phyloP scores from a whole-genome alignment of 1,140 invertebrate genomes.

The Dendrolimus kikuchii region DNA sequence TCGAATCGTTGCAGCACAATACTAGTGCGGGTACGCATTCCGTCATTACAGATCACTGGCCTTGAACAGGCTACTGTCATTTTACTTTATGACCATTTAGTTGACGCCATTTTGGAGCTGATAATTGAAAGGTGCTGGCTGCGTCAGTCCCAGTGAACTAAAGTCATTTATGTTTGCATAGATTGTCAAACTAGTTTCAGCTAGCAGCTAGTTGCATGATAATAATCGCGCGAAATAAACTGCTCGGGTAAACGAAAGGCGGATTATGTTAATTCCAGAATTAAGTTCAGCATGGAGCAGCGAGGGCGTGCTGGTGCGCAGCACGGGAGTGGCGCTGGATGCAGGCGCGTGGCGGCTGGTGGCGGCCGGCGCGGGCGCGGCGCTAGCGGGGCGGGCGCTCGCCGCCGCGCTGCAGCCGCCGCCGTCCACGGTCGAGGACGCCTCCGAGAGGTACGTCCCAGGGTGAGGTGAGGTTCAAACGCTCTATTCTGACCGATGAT shows the following conservation, averaged over 20 bases:
- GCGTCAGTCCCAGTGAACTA: too few species aligned
- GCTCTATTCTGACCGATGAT: neutral
- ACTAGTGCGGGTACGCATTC: slow-evolving; percentile 30
- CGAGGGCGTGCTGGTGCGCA: neutral
- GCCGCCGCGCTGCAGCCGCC: slow-evolving; percentile 23
- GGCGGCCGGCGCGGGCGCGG: slow-evolving; percentile 9
- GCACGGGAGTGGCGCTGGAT: slow-evolving; percentile 8
- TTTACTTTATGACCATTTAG: too few species aligned
- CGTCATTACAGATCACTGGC: neutral
- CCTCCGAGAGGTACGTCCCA: neutral
- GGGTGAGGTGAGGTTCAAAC: neutral
- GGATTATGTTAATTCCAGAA: slow-evolving; percentile 15
- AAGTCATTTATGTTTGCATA: too few species aligned
- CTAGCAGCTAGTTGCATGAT: too few species aligned
- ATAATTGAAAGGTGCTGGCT: too few species aligned
- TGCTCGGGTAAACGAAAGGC: too few species aligned
- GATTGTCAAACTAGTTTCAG: too few species aligned
- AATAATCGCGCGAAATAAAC: too few species aligned
- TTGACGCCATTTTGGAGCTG: too few species aligned
- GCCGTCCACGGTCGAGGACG: slow-evolving; percentile 25
- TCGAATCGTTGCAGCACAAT: slow-evolving; percentile 29
- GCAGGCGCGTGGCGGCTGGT: slow-evolving; percentile 10
- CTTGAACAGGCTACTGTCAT: too few species aligned
- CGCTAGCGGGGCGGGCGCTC: slow-evolving; percentile 12
- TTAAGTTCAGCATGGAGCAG: slow-evolving; percentile 25